Conservation (phyloP, 2,797 vertebrate species). For the Alosa sapidissima region DNA sequence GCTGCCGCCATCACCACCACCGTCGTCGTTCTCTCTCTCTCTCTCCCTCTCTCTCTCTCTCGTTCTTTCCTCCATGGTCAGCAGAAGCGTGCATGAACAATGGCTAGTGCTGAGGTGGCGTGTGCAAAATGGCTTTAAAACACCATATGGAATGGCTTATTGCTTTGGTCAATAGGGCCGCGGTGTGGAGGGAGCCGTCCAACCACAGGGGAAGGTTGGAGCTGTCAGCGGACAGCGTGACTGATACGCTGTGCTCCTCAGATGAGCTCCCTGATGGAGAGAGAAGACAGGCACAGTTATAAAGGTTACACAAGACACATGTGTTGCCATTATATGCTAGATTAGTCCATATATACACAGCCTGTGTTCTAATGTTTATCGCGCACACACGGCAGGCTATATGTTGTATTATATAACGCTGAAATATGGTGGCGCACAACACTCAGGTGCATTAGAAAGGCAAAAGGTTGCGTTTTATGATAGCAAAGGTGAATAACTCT, state of each 20-base stretch:
- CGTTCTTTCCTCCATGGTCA: slow-evolving; percentile 79
- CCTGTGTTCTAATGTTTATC: slow-evolving; percentile 58
- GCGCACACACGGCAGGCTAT: not conserved
- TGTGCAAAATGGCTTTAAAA: slow-evolving; percentile 99
- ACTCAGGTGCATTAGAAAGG: slow-evolving; percentile 32
- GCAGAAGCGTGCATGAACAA: slow-evolving; percentile 98
- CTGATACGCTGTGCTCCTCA: slow-evolving; percentile 87
- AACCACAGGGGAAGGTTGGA: slow-evolving; percentile 98
- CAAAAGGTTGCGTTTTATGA: slow-evolving; percentile 18
- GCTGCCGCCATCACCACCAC: not conserved
- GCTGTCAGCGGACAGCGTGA: slow-evolving; percentile 91
- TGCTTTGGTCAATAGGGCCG: slow-evolving; percentile 99
- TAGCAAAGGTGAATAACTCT: slow-evolving; percentile 6
- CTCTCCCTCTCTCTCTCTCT: not conserved
- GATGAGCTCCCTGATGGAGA: slow-evolving; percentile 95
- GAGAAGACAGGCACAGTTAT: slow-evolving; percentile 90
- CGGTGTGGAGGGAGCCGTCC: slow-evolving; percentile 90
- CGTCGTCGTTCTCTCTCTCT: slow-evolving; percentile 18
- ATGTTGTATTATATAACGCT: slow-evolving; percentile 3
- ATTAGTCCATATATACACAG: slow-evolving; percentile 86
- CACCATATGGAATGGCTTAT: slow-evolving; percentile 99
- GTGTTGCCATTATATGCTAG: slow-evolving; percentile 88
- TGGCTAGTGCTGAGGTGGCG: slow-evolving; percentile 99
- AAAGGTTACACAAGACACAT: slow-evolving; percentile 94
- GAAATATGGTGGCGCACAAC: not conserved